Conservation (phyloP, 2,797 vertebrate species). For the Choloepus didactylus region DNA sequence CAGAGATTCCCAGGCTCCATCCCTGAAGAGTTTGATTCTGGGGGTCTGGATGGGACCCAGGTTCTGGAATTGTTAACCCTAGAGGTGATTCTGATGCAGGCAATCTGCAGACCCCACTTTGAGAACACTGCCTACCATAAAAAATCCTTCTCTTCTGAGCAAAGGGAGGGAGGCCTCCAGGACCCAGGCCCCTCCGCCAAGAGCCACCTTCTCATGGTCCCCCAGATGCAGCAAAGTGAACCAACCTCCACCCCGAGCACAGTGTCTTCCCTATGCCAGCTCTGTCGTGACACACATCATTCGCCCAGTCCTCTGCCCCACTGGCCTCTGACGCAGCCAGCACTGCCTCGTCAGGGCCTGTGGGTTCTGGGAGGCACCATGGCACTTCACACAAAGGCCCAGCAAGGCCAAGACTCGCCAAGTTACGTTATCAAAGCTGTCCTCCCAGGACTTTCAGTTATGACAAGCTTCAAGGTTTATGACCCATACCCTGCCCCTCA, state of each 20-base stretch:
- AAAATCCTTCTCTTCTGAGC: background rate
- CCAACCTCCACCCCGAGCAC: background rate
- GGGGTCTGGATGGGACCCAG: background rate
- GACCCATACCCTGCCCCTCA: background rate
- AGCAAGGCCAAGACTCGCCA: background rate
- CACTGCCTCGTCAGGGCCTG: background rate
- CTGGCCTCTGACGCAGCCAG: background rate
- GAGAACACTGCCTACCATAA: background rate
- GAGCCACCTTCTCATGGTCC: background rate
- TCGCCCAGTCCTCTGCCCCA: background rate
- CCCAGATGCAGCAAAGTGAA: background rate
- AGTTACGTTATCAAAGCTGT: slow-evolving; percentile 17
- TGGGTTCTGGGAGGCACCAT: background rate
- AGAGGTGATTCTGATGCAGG: background rate
- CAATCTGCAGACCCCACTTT: background rate
- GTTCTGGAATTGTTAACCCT: background rate
- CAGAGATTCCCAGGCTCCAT: background rate
- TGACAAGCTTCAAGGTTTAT: background rate
- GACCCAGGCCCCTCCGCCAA: background rate
- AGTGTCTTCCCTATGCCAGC: background rate
- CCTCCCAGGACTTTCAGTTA: slow-evolving; percentile 14
- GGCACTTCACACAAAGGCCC: background rate
- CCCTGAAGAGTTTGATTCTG: background rate
- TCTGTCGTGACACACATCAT: background rate
- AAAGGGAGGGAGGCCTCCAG: background rate